Evolutionary conservation across 2,888 invertebrate genomes (phyloP), one percentile per base, ranked within the genome.

Genomic region (Ligdia adustata): DNA sequence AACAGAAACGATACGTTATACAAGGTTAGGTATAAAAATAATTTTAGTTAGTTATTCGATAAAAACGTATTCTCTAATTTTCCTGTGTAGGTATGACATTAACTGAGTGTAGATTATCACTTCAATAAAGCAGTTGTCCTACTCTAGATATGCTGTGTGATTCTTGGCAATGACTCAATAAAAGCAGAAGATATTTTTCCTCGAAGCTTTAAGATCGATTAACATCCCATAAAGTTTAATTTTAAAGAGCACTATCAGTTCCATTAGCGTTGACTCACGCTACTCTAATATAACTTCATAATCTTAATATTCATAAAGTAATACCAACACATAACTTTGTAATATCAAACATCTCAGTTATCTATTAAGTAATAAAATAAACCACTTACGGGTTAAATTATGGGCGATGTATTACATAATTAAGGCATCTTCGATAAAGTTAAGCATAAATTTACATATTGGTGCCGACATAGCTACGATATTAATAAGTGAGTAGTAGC

Each of bases 381-480:
- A 66, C 57, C 61, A 60, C 54, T 65, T 62, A 62, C 61, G 52
- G 59, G 62, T 64, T 68, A 68, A 68, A 68, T 68, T 67, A 71
- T 60, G 64, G 57, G 53, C 53, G 54, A 62, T 63, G 57, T 66
- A 66, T 66, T 69, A 73, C 70, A 68, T 79, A 76, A 79, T 79
- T 79, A 78, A 75, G 64, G 71, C 69, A 64, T 71, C 75, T 69
- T 67, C 73, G 75, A 77, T 79, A 75, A 72, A 81, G 77, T 79
- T 79, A 78, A 74, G 77, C 75, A 78, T 72, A 76, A 79, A 82
- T 84, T 83, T 72, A 74, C 81, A 82, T 82, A 82, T 75, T 64
- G 71, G 72, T 60, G 58, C 63, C 66, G 69, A 69, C 72, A 74
- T 71, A 71, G 65, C 66, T 66, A 68, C 66, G 70, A 73, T 80